Conservation (phyloP, 2,797 vertebrate genomes). For the Oryzias sinensis region DNA sequence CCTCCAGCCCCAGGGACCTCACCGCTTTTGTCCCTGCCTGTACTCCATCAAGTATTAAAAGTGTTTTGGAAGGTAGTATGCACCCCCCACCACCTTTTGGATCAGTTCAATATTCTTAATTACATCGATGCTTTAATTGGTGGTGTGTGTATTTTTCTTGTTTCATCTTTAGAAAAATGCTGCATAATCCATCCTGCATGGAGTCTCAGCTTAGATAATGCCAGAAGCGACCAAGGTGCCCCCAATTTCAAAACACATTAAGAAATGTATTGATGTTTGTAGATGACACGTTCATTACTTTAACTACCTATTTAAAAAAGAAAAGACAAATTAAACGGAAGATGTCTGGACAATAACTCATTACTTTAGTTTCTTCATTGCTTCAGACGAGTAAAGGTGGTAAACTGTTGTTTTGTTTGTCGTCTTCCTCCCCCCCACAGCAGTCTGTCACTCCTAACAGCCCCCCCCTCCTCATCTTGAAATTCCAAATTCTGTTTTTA, state of each 20-base stretch:
- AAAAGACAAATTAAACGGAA: too few species aligned
- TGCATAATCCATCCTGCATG: conserved; percentile 50
- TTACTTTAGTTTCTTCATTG: too few species aligned
- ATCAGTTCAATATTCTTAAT: conserved; percentile 74
- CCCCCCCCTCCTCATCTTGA: conserved; percentile 26
- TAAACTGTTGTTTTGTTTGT: background rate
- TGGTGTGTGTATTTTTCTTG: conserved; percentile 50
- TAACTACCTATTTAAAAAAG: too few species aligned
- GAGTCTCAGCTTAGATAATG: conserved; percentile 43
- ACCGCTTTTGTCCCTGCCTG: conserved; percentile 13
- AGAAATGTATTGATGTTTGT: too few species aligned
- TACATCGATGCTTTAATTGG: conserved; percentile 79
- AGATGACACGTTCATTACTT: too few species aligned
- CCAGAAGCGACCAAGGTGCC: too few species aligned
- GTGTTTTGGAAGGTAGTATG: conserved; percentile 60
- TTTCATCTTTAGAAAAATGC: conserved; percentile 36
- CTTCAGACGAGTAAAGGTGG: too few species aligned
- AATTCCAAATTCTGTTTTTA: background rate
- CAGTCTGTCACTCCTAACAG: conserved; percentile 31
- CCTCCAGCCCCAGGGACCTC: background rate
- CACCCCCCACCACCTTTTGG: conserved; percentile 34
- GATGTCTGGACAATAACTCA: too few species aligned
- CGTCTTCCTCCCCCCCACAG: conserved; percentile 30
- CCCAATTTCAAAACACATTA: too few species aligned
- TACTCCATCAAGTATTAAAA: conserved; percentile 51